A percentile compares a stretch with the other conserved stretches of the same genome.
These are phyloP conservation scores for Spilarctia lutea DNA, from an alignment of 2,888 invertebrate species.

Conservation along the genomic window DNA sequence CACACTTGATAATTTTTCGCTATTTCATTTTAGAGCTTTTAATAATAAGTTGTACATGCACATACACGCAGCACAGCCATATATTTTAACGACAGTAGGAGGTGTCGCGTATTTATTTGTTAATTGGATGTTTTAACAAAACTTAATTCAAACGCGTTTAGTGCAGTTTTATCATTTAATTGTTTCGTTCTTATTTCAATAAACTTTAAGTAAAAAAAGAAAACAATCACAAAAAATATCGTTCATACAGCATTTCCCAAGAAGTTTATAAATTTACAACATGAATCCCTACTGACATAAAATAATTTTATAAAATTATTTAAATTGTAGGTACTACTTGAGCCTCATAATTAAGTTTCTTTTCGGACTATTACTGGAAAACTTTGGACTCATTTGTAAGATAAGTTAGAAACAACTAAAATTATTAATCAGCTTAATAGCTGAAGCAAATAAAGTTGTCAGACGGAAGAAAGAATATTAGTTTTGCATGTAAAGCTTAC, in stretches of 20 bases:
- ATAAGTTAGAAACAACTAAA: constrained; percentile 32
- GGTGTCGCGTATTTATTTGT: too few species aligned
- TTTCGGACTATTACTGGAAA: constrained; percentile 29
- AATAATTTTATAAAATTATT: background rate
- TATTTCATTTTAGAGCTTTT: too few species aligned
- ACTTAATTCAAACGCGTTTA: too few species aligned
- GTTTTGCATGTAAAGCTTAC: background rate
- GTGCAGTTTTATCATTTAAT: too few species aligned
- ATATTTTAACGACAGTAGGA: too few species aligned
- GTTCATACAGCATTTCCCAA: too few species aligned
- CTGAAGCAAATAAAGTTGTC: constrained; percentile 16
- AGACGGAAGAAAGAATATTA: background rate
- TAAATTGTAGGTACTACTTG: constrained; percentile 16
- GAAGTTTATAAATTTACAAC: background rate
- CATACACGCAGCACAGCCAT: too few species aligned
- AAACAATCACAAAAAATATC: background rate
- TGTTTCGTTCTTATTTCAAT: too few species aligned
- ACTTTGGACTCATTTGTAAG: constrained; percentile 41
- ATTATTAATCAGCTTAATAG: constrained; percentile 30
- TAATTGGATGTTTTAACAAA: too few species aligned
- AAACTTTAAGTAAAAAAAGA: too few species aligned
- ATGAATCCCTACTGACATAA: background rate
- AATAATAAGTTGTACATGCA: too few species aligned
- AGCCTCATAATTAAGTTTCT: constrained; percentile 22
- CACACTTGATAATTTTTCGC: background rate